Evolutionary conservation across 2,888 invertebrate genomes (phyloP), one percentile per base, ranked within the genome.

Genomic region (Drosophila subquinaria): DNA sequence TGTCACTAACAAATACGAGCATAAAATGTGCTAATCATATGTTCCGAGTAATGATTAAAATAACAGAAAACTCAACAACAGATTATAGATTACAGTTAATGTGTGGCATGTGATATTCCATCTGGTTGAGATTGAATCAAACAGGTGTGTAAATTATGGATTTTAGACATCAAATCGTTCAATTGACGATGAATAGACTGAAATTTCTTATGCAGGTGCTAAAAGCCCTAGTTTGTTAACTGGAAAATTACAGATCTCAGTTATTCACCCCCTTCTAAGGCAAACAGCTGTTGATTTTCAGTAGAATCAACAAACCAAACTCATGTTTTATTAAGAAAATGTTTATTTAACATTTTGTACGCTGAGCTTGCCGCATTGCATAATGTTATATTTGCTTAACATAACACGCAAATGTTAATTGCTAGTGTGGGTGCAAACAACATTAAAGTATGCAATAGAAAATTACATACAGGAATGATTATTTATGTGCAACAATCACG

Each of bases 31-130:
- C 62, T 79, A 79, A 79, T 77, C 59, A 50, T 11, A 9, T 36
- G 45, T 42, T 20, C 1, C 30, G 33, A n/a, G n/a, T 52, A 51
- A 59, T 47, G 56, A 53, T 27, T 30, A 6, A 48, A 23, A 43
- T 13, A 56, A 50, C n/a, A 38, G 30, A 48, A 48, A 59, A 4
- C 23, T 43, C 10, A 40, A 50, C 48, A 13, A 55, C 23, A 51
- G 33, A n/a, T 43, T 15, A 55, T 23, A 36, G 33, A n/a, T 43
- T 43, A 20, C 35, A 27, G 4, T 20, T 36, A 23, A 45, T 72
- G 68, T 65, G 57, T 65, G 78, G 79, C 79, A 79, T 79, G 82
- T 85, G 86, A 82, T 74, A 66, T 60, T 35, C 33, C 57, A 40
- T 23, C 40, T 50, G 45, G 13, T 33, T 17, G 38, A 35, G 52